phyloP scores from a whole-genome alignment of 2,797 vertebrate species.

The Danio choprae region DNA sequence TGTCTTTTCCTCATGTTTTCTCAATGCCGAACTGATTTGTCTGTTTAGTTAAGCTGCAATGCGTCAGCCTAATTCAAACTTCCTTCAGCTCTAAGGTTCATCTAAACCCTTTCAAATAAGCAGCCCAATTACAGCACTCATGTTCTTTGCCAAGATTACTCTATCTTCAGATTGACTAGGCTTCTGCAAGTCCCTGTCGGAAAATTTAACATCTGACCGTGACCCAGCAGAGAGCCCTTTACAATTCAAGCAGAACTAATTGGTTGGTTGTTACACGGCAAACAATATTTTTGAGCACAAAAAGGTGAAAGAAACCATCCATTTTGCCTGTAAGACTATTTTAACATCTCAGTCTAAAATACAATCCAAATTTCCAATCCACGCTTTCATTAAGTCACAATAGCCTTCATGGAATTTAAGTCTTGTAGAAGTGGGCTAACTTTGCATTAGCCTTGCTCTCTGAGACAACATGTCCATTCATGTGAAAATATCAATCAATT shows the following conservation, averaged over 20 bases:
- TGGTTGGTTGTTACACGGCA: slow-evolving; percentile 7
- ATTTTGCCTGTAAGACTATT: neutral
- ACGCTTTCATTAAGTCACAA: neutral
- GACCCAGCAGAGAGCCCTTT: neutral
- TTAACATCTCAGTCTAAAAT: neutral
- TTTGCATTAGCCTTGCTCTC: slow-evolving; percentile 28
- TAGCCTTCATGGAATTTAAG: slow-evolving; percentile 39
- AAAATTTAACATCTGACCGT: slow-evolving; percentile 16
- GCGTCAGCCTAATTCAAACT: slow-evolving; percentile 39
- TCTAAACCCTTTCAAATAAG: slow-evolving; percentile 27
- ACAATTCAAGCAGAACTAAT: slow-evolving; percentile 30
- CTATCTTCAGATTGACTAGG: neutral
- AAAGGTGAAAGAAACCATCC: neutral
- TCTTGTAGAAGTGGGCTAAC: slow-evolving; percentile 34
- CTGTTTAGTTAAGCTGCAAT: slow-evolving; percentile 51
- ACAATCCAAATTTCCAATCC: neutral
- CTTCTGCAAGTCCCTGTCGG: neutral
- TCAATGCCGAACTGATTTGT: neutral
- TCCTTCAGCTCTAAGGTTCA: slow-evolving; percentile 30
- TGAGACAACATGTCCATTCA: slow-evolving; percentile 36
- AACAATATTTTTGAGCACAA: slow-evolving; percentile 16
- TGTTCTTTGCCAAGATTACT: slow-evolving; percentile 18
- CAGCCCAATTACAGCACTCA: slow-evolving; percentile 30
- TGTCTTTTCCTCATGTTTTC: slow-evolving; percentile 33
- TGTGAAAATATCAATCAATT: slow-evolving; percentile 35